phyloP scores from a whole-genome alignment of 2,888 invertebrate species.

The Congeria kusceri region DNA sequence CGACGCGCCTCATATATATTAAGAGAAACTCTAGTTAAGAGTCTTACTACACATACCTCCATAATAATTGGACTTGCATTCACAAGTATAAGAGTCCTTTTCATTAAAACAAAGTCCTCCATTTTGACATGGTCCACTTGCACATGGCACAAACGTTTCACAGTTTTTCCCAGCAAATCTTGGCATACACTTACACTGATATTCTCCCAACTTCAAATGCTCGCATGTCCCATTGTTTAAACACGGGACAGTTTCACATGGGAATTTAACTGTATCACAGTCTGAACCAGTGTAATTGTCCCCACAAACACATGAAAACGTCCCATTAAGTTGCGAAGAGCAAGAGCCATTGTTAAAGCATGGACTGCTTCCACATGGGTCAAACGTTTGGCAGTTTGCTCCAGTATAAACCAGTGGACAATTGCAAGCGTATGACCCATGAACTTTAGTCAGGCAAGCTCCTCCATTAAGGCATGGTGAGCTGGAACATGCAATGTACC shows the following conservation, averaged over 20 bases:
- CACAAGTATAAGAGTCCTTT: slow-evolving; percentile 58
- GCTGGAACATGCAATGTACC: slow-evolving; percentile 65
- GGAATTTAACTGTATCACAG: slow-evolving; percentile 68
- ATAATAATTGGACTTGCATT: slow-evolving; percentile 55
- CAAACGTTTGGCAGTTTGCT: slow-evolving; percentile 51
- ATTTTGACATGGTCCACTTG: slow-evolving; percentile 61
- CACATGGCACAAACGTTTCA: slow-evolving; percentile 60
- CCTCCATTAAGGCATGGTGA: slow-evolving; percentile 72
- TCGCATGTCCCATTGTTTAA: slow-evolving; percentile 71
- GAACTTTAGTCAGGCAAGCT: slow-evolving; percentile 78
- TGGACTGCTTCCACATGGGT: slow-evolving; percentile 66
- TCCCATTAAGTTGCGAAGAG: slow-evolving; percentile 37
- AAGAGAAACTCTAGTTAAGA: too few species aligned
- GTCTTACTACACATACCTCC: slow-evolving; percentile 46
- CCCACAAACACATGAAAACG: slow-evolving; percentile 61
- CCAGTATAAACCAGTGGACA: slow-evolving; percentile 73
- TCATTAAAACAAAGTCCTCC: slow-evolving; percentile 48
- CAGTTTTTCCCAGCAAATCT: slow-evolving; percentile 65
- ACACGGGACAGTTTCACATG: slow-evolving; percentile 77
- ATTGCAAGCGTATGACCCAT: slow-evolving; percentile 59
- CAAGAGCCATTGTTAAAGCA: slow-evolving; percentile 68
- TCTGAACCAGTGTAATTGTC: slow-evolving; percentile 59
- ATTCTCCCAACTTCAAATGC: slow-evolving; percentile 24
- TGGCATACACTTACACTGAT: slow-evolving; percentile 59
- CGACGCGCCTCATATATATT: too few species aligned